Base-by-base conservation (phyloP, 1,140 invertebrate genomes). In the Euwallacea fornicatus region DNA sequence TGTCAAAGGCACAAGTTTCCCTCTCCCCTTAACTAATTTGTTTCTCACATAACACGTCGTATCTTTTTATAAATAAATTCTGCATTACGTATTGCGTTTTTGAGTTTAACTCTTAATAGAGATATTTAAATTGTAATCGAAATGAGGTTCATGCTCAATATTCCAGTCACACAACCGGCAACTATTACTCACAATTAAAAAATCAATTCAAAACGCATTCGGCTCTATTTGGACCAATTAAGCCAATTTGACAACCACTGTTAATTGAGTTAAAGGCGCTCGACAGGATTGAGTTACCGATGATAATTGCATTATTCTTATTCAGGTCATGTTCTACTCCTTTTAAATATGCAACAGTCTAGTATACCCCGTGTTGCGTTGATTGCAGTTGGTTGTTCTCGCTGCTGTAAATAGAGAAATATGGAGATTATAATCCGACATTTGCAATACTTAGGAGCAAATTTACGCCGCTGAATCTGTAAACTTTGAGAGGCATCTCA, bases 201-300 rank as follows among this genome's bases (percentile, higher is more conserved):
- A 69, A 63, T 69, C 67, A 62, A 69, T 69, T 69, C 67, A 69
- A 69, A 69, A 69, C 67, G 67, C 67, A 69, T 69, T 69, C 60
- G 59, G 15, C 10, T 43, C 58, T 47, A 61, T 68, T 66, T 68
- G 21, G 56, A 58, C 44, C 67, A 69, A 69, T 69, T 69, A 69
- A 69, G 60, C 46, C 67, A 69, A 69, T 69, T 69, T 69, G 66
- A 69, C 66, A 61, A 61, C 56, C 56, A 56, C 67, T 42, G 21
- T 63, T 56, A 21, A 69, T 69, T 62, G 67, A 69, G 59, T 69
- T 69, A 69, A 63, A 69, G 67, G 67, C 60, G 67, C 67, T 63
- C 67, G 21, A 63, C 59, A 50, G 56, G 42, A 69, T 56, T 63
- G 50, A 63, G 33, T 63, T 69, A 43, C 16, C 53, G 43, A 15